Evolutionary conservation across 2,113 vertebrate species (phyloP), one percentile per base, ranked within the genome.

Genomic region (Mus spicilegus): DNA sequence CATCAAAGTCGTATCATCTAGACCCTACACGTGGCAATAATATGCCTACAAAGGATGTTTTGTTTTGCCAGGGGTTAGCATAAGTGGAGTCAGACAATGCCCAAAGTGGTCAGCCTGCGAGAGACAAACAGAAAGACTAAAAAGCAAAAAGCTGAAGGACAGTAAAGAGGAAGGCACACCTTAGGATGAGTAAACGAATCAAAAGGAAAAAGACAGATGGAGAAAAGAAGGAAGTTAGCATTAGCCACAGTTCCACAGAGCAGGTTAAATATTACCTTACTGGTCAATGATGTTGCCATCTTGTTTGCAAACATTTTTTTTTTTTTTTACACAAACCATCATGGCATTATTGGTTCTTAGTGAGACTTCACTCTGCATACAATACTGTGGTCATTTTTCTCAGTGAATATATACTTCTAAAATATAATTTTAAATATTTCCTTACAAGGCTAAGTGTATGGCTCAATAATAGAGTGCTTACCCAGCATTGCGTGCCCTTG

Each of bases 281-380:
- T 65, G 49, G 30, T 54, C 87, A 95, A 51, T 93, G 90, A 89
- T 67, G 85, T 10, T 61, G 7, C 85, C 75, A 92, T 67, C 22
- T 88, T 95, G 42, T 91, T 94, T 98, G 82, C 7, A 73, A 95
- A 80, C 33, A 76, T 87, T 97, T 92, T 94, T 28, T 42, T 42
- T 42, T 42, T 42, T 88, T 94, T 97, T 61, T 58, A 61, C 58
- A 61, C 58, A 61, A 61, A 61, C 73, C 65, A 93, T 89, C 42
- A 14, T 85, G 67, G 16, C 58, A 93, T 95, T 89, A 90, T 91
- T 92, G 26, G 26, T 96, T 89, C 82, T 46, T 87, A 95, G 42
- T 24, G 46, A 84, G 42, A 93, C 78, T 76, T 92, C 85, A 58
- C n/a, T 56, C 36, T 39, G 82, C 39, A 76, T 82, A 87, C 86